Conservation (phyloP, 2,888 invertebrate species). For the Chymomyza caudatula region DNA sequence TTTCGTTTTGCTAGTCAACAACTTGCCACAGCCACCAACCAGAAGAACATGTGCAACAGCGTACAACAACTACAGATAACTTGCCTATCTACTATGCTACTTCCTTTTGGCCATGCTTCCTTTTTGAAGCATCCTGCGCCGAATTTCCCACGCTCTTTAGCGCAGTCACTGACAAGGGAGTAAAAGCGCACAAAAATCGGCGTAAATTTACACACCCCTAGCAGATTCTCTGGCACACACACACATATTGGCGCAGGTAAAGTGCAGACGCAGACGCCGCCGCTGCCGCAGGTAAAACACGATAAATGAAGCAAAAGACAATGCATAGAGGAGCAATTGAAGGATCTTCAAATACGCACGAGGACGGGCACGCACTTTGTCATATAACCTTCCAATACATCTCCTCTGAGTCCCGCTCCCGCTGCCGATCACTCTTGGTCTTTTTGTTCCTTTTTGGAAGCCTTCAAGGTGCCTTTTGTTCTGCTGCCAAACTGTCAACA, state of each 20-base stretch:
- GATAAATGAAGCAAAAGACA: neutral
- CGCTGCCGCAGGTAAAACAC: neutral
- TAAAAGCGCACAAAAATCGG: slow-evolving; percentile 11
- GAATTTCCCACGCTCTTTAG: slow-evolving; percentile 35
- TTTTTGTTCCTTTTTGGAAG: neutral
- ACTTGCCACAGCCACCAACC: neutral
- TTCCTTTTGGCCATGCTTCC: slow-evolving; percentile 22
- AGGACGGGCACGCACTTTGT: neutral
- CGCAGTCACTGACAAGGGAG: neutral
- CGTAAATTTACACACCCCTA: slow-evolving; percentile 32
- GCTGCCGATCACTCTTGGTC: too few species aligned
- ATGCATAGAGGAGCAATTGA: neutral
- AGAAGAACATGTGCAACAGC: neutral
- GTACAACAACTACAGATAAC: neutral
- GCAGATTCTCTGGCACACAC: neutral
- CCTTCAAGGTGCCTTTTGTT: neutral
- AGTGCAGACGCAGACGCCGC: too few species aligned
- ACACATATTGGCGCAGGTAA: neutral
- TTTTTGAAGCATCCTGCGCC: slow-evolving; percentile 12
- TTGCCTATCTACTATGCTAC: neutral
- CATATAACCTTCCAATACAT: neutral
- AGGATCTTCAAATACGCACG: neutral
- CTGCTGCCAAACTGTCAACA: neutral
- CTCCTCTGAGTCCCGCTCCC: too few species aligned
- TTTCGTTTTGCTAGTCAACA: slow-evolving; percentile 16